phyloP scores from a whole-genome alignment of 1,140 invertebrate species.

The Pemphigus obesinymphae region DNA sequence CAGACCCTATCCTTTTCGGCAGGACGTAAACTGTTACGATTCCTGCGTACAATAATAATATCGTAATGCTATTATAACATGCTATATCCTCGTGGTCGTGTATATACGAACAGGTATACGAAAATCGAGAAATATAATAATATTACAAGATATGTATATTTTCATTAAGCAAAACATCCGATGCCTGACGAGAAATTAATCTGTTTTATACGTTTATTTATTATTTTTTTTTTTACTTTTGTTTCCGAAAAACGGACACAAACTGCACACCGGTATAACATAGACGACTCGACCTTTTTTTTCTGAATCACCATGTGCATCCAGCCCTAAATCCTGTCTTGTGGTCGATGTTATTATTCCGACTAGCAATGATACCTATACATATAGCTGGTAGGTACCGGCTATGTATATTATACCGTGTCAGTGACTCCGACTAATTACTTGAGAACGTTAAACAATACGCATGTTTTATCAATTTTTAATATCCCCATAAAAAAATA shows the following conservation, averaged over 20 bases:
- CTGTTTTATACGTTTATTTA: neutral
- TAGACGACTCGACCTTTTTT: neutral
- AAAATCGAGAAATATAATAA: neutral
- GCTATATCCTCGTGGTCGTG: neutral
- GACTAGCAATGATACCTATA: neutral
- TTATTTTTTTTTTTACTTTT: neutral
- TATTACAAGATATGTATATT: neutral
- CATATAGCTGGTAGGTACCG: too few species aligned
- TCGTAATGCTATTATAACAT: neutral
- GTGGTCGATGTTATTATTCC: slow-evolving; percentile 23
- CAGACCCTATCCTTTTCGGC: too few species aligned
- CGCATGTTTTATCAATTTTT: neutral
- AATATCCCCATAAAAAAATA: neutral
- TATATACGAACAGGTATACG: too few species aligned
- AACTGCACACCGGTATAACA: too few species aligned
- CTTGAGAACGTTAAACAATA: neutral
- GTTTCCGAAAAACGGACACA: neutral
- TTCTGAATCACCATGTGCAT: slow-evolving; percentile 9
- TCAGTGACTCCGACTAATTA: neutral
- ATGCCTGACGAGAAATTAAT: neutral
- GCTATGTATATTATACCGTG: too few species aligned
- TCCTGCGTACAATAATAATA: too few species aligned
- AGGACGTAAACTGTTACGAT: neutral
- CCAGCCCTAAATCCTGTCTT: slow-evolving; percentile 30
- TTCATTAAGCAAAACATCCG: neutral